Conservation (phyloP, 2,888 invertebrate genomes). For the Orchestes rusci region DNA sequence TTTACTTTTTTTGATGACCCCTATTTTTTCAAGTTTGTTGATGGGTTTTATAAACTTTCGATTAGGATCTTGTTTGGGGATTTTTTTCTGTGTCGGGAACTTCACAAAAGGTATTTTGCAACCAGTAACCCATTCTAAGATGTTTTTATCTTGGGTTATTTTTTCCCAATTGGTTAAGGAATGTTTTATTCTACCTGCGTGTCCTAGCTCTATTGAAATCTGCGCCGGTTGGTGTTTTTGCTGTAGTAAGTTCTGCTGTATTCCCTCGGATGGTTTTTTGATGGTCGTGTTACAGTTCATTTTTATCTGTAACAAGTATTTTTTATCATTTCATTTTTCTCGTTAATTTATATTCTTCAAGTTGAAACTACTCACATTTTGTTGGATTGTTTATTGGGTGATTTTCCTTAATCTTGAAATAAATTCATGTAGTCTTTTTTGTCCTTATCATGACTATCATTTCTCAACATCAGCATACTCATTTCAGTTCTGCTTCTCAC, state of each 20-base stretch:
- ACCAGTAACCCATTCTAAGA: conserved; percentile 5
- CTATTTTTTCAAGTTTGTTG: conserved; percentile 8
- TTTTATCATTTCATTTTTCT: no score
- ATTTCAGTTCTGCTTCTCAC: no score
- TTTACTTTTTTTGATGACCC: conserved; percentile 8
- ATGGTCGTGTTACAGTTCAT: background rate
- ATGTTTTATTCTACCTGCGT: conserved; percentile 13
- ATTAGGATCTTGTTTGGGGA: no score
- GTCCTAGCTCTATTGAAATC: background rate
- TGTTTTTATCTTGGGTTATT: conserved; percentile 10
- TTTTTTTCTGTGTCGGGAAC: conserved; percentile 8
- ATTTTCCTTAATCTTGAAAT: no score
- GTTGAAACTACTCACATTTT: no score
- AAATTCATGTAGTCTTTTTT: no score
- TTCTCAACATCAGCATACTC: no score
- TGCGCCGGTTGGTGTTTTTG: background rate
- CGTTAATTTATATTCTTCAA: no score
- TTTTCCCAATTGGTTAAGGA: conserved; percentile 7
- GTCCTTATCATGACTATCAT: no score
- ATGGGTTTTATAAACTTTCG: conserved; percentile 1
- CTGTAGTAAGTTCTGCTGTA: background rate
- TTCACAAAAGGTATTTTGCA: conserved; percentile 8
- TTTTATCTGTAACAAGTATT: no score
- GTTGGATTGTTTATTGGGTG: no score
- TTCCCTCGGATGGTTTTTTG: background rate